These are phyloP conservation scores for Hippoglossus hippoglossus DNA, from an alignment of 2,797 vertebrate genomes.

Conservation along the genomic window DNA sequence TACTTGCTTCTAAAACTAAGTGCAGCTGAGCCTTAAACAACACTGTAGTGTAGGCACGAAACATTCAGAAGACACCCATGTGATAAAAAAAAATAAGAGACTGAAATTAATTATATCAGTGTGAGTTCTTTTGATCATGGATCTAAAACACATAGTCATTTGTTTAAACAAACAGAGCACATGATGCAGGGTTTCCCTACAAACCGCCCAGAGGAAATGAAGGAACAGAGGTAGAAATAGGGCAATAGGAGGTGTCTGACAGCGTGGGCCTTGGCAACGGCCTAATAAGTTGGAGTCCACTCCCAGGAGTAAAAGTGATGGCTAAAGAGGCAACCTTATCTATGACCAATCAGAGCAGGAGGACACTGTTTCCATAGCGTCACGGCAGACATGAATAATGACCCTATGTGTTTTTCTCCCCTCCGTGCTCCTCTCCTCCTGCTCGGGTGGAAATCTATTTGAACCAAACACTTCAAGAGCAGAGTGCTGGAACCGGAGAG, in stretches of 20 bases:
- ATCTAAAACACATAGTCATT: constrained; percentile 29
- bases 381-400: constrained; percentile 79
- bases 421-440: constrained; percentile 50
- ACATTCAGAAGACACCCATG: not conserved
- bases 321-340: constrained; percentile 73
- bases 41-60: not conserved
- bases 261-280: constrained; percentile 50
- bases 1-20: constrained; percentile 11
- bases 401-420: constrained; percentile 74
- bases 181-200: constrained; percentile 33
- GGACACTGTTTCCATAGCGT: constrained; percentile 81
- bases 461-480: constrained; percentile 70
- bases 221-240: constrained; percentile 38
- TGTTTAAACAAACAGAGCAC: constrained; percentile 44
- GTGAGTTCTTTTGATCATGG: constrained; percentile 13
- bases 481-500: constrained; percentile 34
- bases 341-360: constrained; percentile 76
- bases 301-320: constrained; percentile 58
- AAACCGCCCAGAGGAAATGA: constrained; percentile 47
- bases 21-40: constrained; percentile 2
- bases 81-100: not conserved
- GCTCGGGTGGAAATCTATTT: constrained; percentile 66
- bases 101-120: constrained; percentile 6
- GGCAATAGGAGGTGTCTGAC: constrained; percentile 57
- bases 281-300: constrained; percentile 58